Base-by-base conservation (phyloP, 2,797 vertebrate genomes). In the Enteromius afrohamiltoni region DNA sequence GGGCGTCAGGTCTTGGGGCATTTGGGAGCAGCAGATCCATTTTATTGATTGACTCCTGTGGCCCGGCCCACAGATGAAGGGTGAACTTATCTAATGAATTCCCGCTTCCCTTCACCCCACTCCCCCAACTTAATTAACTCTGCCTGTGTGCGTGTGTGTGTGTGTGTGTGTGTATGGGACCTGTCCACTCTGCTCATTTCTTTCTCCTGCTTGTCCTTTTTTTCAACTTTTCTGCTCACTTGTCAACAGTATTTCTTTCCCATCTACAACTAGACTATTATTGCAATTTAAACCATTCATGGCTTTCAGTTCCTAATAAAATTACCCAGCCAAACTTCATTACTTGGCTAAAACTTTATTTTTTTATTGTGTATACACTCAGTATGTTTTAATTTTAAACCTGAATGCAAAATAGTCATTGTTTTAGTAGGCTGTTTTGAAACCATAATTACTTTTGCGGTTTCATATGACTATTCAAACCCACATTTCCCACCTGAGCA, bases 101-200 rank as follows among this genome's bases (percentile, higher is more conserved):
- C 93, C 92, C 92, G 88, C 92, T 93, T 93, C 92, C 93, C 86
- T 37, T 49, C 93, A 91, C 92, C 91, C 92, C 87, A 90, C 94
- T 94, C 93, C 93, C 93, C 93, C 93, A 92, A 91, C 93, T 94
- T 95, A 96, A 96, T 95, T 95, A 95, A 94, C 93, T 96, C 92
- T 93, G 91, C 92, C 84, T 91, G 91, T 88, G 78, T 88, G 26
- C 87, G 85, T 86, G 80, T 86, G 88, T 89, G 88, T 75, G 68
- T 83, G 74, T 83, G 84, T 85, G 29, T 77, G 42, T 82, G 79
- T 77, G 34, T 79, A 68, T 74, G 74, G 49, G 65, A 82, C 73
- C 53, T 86, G 70, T 84, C 87, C 89, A 83, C 91, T 89, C 91
- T 65, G 69, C 62, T 82, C 77, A 91, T 88, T 85, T 78, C 86